Percentiles rank a stretch among this genome's conserved stretches.
phyloP scores from a whole-genome alignment of 1,140 invertebrate genomes.

The Helicorthomorpha holstii region DNA sequence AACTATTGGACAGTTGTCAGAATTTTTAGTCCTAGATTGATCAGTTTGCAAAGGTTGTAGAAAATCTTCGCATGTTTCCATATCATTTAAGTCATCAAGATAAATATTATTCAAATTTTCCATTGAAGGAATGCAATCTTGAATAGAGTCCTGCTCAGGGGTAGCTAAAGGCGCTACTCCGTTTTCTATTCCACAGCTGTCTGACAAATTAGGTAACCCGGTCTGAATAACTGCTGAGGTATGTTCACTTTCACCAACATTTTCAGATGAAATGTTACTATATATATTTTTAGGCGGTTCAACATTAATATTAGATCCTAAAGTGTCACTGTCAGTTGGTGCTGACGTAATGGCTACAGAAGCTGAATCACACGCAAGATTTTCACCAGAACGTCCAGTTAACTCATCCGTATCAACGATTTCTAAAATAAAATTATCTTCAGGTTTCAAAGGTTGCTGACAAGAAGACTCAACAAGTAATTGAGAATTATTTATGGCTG shows the following conservation, averaged over 20 bases:
- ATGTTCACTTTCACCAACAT: not conserved
- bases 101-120: constrained; percentile 16
- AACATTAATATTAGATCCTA: no score
- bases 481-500: no score
- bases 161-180: constrained; percentile 35
- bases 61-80: no score
- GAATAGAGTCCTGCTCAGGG: constrained; percentile 39
- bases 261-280: no score
- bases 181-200: constrained; percentile 10
- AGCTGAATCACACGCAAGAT: not conserved
- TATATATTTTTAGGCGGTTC: no score
- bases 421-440: constrained; percentile 58
- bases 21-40: no score
- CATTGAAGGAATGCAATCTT: constrained; percentile 27
- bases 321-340: no score
- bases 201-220: constrained; percentile 3
- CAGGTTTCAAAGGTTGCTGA: constrained; percentile 26
- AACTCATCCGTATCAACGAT: constrained; percentile 55
- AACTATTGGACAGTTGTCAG: no score
- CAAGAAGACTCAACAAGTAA: no score
- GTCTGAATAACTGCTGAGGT: no score
- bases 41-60: no score
- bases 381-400: constrained; percentile 1
- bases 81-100: no score
- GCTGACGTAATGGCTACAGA: not conserved